A percentile compares a stretch with the other conserved stretches of the same genome.
Conservation (phyloP, 2,113 vertebrate genomes). For the Elephantulus edwardii region DNA sequence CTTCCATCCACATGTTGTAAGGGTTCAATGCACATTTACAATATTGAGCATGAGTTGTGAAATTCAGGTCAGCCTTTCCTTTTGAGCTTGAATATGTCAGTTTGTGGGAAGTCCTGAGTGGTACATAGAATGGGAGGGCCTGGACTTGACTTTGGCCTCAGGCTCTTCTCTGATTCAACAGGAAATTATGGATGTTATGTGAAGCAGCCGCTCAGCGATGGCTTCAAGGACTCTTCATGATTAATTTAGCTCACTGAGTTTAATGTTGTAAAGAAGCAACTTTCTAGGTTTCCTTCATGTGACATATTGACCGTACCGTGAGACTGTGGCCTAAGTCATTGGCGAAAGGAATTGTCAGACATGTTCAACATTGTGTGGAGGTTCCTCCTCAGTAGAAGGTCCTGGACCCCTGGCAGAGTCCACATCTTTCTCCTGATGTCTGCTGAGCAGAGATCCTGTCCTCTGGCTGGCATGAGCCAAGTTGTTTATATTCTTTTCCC, state of each 20-base stretch:
- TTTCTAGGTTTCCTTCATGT: not conserved
- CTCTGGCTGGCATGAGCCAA: not conserved
- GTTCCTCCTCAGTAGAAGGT: no score
- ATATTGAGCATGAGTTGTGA: not conserved
- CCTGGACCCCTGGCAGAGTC: no score
- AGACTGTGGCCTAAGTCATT: not conserved
- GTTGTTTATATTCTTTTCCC: not conserved
- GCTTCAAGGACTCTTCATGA: not conserved
- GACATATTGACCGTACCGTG: not conserved
- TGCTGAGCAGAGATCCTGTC: not conserved
- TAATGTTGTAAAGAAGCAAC: not conserved
- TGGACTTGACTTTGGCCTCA: not conserved
- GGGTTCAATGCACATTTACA: not conserved
- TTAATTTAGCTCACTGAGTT: not conserved
- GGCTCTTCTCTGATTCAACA: not conserved
- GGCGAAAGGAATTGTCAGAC: no score
- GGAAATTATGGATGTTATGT: not conserved
- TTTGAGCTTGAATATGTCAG: not conserved
- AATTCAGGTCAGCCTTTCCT: not conserved
- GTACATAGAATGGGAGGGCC: not conserved
- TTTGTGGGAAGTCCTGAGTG: not conserved
- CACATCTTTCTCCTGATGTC: not conserved
- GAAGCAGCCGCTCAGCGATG: not conserved
- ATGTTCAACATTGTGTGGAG: not conserved
- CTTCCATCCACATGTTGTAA: not conserved